Percentiles rank a stretch among this genome's conserved stretches.
phyloP scores from a whole-genome alignment of 2,888 invertebrate species.

The Himalopsyche tibetana region DNA sequence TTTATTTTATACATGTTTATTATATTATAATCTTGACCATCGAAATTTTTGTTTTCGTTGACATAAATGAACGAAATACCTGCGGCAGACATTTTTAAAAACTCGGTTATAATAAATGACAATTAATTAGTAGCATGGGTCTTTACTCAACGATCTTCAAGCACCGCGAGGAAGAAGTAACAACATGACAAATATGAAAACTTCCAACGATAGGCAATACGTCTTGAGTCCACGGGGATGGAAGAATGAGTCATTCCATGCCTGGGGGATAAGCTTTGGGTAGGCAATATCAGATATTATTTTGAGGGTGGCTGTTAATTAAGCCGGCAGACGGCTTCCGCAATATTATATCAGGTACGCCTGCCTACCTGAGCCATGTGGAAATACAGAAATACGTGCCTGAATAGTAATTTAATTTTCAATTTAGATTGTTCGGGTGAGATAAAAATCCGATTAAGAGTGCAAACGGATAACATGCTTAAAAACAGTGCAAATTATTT shows the following conservation, averaged over 20 bases:
- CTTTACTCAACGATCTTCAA: neutral
- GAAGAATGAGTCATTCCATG: neutral
- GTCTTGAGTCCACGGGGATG: neutral
- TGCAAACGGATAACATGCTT: too few relatives aligned
- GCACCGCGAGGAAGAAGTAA: neutral
- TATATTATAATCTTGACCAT: too few relatives aligned
- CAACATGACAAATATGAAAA: constrained; percentile 26
- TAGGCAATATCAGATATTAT: constrained; percentile 3
- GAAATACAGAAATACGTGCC: constrained; percentile 6
- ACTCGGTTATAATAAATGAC: neutral
- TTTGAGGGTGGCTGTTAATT: constrained; percentile 13
- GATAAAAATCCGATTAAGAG: too few relatives aligned
- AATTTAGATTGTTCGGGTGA: too few relatives aligned
- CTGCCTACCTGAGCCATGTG: constrained; percentile 2
- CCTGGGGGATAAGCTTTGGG: neutral
- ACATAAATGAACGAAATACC: too few relatives aligned
- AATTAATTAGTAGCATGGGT: neutral
- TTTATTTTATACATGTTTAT: too few relatives aligned
- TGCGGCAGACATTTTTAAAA: too few relatives aligned
- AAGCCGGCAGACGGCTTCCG: neutral
- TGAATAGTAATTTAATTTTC: neutral
- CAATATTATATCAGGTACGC: neutral
- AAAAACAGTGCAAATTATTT: too few relatives aligned
- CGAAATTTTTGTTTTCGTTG: too few relatives aligned
- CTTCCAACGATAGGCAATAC: constrained; percentile 1